phyloP scores from a whole-genome alignment of 2,113 vertebrate genomes.

The Heliornis fulica region DNA sequence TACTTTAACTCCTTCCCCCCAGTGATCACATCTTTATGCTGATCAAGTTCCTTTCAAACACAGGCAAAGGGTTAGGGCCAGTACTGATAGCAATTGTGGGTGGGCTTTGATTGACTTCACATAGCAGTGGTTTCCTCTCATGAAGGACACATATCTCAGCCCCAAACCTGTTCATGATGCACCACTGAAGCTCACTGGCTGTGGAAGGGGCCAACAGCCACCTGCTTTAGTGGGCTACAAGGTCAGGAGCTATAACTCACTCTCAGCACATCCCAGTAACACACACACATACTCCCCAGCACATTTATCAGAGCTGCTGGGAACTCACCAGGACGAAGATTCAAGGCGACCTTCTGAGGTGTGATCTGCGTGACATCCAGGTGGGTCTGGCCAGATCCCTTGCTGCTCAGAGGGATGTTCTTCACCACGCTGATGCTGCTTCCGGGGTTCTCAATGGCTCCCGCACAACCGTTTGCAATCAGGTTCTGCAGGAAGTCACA shows the following conservation, averaged over 20 bases:
- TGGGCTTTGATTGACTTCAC: neutral
- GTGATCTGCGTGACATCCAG: constrained; percentile 86
- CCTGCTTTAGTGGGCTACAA: neutral
- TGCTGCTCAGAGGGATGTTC: constrained; percentile 83
- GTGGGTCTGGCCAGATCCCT: constrained; percentile 76
- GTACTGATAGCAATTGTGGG: neutral
- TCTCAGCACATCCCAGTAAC: rapidly evolving
- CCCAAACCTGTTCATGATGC: neutral
- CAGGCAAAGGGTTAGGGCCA: neutral
- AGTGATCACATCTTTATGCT: neutral
- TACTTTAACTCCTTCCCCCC: constrained; percentile 29
- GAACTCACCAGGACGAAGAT: constrained; percentile 86
- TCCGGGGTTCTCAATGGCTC: constrained; percentile 77
- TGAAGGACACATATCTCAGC: rapidly evolving
- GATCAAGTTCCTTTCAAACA: neutral
- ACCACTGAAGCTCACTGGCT: neutral
- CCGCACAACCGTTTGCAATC: constrained; percentile 78
- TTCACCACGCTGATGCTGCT: constrained; percentile 76
- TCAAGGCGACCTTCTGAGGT: constrained; percentile 87
- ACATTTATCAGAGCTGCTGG: rapidly evolving
- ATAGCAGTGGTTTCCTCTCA: neutral
- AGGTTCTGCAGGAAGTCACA: constrained; percentile 88
- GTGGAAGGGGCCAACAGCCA: neutral
- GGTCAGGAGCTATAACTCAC: rapidly evolving
- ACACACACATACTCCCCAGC: neutral